phyloP scores from a whole-genome alignment of 2,113 vertebrate genomes.

The Cygnus buccinator region DNA sequence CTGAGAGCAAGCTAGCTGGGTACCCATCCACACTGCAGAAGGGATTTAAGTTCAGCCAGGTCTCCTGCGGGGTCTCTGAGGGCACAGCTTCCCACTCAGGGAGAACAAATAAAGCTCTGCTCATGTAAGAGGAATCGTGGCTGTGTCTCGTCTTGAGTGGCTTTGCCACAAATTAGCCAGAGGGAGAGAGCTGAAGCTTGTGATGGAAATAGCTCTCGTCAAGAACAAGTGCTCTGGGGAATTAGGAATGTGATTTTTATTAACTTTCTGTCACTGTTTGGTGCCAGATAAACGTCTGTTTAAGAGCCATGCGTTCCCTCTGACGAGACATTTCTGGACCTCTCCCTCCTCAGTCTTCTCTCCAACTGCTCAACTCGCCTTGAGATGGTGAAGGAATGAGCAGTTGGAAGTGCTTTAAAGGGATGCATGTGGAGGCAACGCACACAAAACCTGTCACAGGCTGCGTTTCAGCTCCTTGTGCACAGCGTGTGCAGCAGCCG shows the following conservation, averaged over 20 bases:
- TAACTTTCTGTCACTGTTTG: neutral
- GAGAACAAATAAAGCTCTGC: neutral
- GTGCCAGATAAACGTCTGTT: neutral
- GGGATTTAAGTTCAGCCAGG: neutral
- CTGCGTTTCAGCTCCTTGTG: constrained; percentile 37
- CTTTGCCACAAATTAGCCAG: neutral
- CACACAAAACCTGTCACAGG: neutral
- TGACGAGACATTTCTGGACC: neutral
- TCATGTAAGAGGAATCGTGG: neutral
- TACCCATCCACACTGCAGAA: neutral
- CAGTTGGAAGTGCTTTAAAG: constrained; percentile 7
- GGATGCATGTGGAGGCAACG: neutral
- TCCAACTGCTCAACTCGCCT: neutral
- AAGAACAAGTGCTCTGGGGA: neutral
- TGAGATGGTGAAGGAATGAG: neutral
- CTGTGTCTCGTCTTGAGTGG: neutral
- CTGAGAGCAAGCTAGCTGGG: neutral
- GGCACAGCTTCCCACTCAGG: neutral
- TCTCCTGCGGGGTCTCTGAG: neutral
- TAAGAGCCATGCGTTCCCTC: neutral
- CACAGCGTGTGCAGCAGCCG: neutral
- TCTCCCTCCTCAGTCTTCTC: neutral
- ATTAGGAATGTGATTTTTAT: constrained; percentile 28
- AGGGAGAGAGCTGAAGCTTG: neutral
- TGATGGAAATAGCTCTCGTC: constrained; percentile 5